A percentile compares a stretch with the other conserved stretches of the same genome.
Conservation (phyloP, 2,113 vertebrate genomes). For the Chaetodon trifascialis region DNA sequence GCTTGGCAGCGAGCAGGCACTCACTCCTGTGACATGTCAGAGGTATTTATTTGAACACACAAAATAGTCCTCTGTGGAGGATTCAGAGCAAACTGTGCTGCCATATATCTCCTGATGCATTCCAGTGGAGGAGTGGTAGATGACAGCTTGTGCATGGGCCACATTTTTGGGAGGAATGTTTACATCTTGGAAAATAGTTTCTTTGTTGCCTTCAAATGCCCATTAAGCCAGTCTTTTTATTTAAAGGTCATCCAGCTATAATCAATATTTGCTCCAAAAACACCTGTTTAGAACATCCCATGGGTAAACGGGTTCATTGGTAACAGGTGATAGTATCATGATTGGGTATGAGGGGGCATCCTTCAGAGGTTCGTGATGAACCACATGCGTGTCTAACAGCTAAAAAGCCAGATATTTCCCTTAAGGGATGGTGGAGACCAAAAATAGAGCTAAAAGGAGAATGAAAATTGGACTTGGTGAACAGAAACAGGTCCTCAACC, state of each 20-base stretch:
- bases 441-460: not conserved
- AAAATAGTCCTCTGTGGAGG: slow-evolving; percentile 33
- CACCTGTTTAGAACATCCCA: no score
- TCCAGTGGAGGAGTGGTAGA: not conserved
- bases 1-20: slow-evolving; percentile 33
- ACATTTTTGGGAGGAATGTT: not conserved
- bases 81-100: slow-evolving; percentile 15
- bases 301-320: no score
- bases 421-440: not conserved
- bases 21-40: slow-evolving; percentile 36
- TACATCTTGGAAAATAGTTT: not conserved
- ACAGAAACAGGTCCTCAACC: not conserved
- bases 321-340: no score
- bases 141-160: slow-evolving; percentile 26
- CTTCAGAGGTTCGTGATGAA: not conserved
- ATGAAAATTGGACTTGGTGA: no score
- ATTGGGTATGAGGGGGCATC: no score
- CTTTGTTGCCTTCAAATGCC: not conserved
- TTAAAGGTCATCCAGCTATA: not conserved
- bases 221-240: not conserved
- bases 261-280: not conserved
- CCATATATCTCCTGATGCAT: slow-evolving; percentile 17
- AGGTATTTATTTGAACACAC: slow-evolving; percentile 45
- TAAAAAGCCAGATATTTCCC: not conserved
- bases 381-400: not conserved